Base-by-base conservation (phyloP, 2,888 invertebrate species). In the Pristionchus mayeri region DNA sequence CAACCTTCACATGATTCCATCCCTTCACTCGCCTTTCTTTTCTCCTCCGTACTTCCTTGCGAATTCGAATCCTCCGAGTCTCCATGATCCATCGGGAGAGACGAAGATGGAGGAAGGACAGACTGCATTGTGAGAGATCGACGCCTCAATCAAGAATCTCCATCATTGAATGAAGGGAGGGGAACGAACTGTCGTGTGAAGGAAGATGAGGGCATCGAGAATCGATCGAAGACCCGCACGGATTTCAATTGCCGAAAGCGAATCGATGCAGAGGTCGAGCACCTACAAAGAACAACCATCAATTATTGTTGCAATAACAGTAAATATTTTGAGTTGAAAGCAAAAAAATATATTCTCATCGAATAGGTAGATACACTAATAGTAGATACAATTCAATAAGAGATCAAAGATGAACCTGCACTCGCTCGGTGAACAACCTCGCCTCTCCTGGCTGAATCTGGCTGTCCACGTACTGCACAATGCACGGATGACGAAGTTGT, bases 41-140 rank as follows among this genome's bases (percentile, higher is more conserved):
- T 40, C 76, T 76, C 76, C 76, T 34, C 37, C 57, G 57, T 37
- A 63, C 18, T 80, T 80, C 24, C 71, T 24, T 21, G 84, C 57
- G 37, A 84, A 76, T 40, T 84, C 84, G 60, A 84, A 78, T 44
- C 84, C 84, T 57, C 84, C 84, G 2, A 84, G 60, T 60, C 78
- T 84, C 84, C 84, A 84, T 2, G 44, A 40, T 44, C 84, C 84
- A 48, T 60, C 84, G n/a, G 40, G 44, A 34, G 76, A 44, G 4
- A 84, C 84, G 34, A 78, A 84, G 60, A 84, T 76, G 21, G 76
- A 84, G 3, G 84, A 52, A n/a, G 84, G 84, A 27, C 76, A 76
- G 0, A 84, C 57, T 3, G 52, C 60, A 71, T 84, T 84, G 84
- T 84, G 84, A 27, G 84, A 84, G 21, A 84, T 52, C 27, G 44